These are phyloP conservation scores for Boloria selene DNA, from an alignment of 2,888 invertebrate species.

Conservation along the genomic window DNA sequence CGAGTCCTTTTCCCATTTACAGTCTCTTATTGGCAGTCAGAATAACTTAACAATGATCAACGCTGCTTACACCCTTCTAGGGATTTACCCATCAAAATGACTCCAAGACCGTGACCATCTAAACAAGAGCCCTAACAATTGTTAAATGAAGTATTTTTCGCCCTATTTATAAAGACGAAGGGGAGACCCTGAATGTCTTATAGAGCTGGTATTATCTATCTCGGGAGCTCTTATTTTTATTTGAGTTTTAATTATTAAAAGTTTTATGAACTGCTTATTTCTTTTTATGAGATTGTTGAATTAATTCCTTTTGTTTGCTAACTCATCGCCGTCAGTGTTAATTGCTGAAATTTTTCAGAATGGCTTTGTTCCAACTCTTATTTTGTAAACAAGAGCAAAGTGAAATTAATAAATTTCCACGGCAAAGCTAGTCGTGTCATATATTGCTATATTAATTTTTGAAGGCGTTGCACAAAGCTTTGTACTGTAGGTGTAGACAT, in stretches of 20 bases:
- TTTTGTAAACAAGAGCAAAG: conserved; percentile 45
- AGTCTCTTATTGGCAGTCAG: conserved; percentile 66
- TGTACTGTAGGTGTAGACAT: conserved; percentile 3
- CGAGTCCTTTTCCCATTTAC: conserved; percentile 68
- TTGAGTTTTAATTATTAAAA: conserved; percentile 81
- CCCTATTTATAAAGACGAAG: conserved; percentile 22
- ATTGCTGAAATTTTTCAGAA: conserved; percentile 51
- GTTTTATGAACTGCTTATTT: conserved; percentile 81
- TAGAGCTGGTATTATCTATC: conserved; percentile 51
- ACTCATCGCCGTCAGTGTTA: conserved; percentile 58
- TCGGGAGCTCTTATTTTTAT: conserved; percentile 72
- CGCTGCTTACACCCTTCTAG: conserved; percentile 68
- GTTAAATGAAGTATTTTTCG: conserved; percentile 22
- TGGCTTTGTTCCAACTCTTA: conserved; percentile 34
- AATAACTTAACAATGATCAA: conserved; percentile 78
- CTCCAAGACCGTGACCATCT: conserved; percentile 51
- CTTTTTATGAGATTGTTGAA: conserved; percentile 79
- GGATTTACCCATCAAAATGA: conserved; percentile 62
- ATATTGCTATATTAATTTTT: conserved; percentile 37
- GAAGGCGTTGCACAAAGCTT: conserved; percentile 31
- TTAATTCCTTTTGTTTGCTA: conserved; percentile 79
- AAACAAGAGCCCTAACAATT: conserved; percentile 47
- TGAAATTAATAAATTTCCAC: conserved; percentile 25
- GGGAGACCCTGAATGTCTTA: conserved; percentile 39
- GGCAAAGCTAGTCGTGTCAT: conserved; percentile 28